Conservation (phyloP, 2,113 vertebrate genomes). For the Hylia prasina region DNA sequence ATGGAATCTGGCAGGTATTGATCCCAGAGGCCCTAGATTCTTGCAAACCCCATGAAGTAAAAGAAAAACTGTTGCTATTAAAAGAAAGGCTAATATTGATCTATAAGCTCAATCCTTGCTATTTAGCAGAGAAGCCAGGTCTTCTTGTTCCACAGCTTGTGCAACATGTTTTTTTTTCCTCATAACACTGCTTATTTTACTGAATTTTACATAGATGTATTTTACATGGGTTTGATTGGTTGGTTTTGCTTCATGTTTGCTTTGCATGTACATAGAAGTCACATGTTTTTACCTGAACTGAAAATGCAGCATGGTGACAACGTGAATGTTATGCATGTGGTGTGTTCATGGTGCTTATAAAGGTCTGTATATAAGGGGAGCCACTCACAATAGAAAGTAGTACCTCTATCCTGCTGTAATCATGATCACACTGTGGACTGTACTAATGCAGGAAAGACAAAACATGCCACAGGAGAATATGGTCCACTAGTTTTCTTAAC, state of each 20-base stretch:
- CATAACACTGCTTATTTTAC: not conserved
- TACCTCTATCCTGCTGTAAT: not conserved
- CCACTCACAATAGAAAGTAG: not conserved
- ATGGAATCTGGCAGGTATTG: not conserved
- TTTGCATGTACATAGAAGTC: not conserved
- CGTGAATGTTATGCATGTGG: not conserved
- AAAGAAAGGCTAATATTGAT: not conserved
- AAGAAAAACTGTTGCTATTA: not conserved
- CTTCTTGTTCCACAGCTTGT: not conserved
- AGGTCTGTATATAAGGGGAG: not conserved
- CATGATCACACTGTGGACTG: not conserved
- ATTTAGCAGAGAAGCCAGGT: not conserved
- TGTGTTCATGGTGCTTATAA: not conserved
- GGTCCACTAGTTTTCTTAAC: not conserved
- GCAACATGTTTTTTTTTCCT: not conserved
- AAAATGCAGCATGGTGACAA: not conserved
- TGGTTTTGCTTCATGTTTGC: not conserved
- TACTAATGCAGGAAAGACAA: not conserved
- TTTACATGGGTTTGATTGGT: not conserved
- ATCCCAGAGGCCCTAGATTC: not conserved
- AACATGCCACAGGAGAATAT: not conserved
- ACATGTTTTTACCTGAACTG: not conserved
- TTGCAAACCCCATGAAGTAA: not conserved
- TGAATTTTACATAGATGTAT: not conserved
- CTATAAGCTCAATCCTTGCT: not conserved